A percentile compares a stretch with the other conserved stretches of the same genome.
Conservation (phyloP, 2,888 invertebrate species). For the Cheilosia variabilis region DNA sequence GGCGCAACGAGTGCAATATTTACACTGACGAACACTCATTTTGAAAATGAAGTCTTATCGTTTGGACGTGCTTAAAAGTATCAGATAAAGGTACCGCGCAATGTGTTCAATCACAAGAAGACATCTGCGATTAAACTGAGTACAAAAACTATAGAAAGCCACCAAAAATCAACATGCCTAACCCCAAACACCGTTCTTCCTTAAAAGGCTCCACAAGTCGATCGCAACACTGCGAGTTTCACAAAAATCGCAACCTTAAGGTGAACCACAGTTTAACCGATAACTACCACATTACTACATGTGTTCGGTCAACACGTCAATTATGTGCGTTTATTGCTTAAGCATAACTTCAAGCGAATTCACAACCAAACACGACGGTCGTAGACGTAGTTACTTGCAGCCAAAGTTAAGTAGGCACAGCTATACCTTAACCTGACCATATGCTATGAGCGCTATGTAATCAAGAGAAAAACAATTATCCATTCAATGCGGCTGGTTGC, state of each 20-base stretch:
- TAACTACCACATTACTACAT: conserved; percentile 49
- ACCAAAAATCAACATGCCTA: background rate
- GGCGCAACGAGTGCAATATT: no score
- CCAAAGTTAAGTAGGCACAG: conserved; percentile 11
- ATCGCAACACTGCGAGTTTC: background rate
- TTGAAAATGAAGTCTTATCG: no score
- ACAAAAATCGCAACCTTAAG: background rate
- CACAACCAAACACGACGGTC: conserved; percentile 35
- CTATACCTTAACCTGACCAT: conserved; percentile 2
- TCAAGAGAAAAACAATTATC: conserved; percentile 63
- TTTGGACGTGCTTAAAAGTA: no score
- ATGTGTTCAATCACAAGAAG: no score
- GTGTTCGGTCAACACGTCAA: conserved; percentile 48
- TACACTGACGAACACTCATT: no score
- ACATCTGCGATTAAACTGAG: no score
- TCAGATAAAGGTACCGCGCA: no score
- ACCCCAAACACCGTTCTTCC: background rate
- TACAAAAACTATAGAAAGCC: no score
- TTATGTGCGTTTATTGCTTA: conserved; percentile 56
- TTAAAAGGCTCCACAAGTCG: background rate
- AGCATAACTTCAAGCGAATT: conserved; percentile 45
- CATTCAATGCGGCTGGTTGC: conserved; percentile 62
- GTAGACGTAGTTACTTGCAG: background rate
- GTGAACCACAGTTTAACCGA: conserved; percentile 23
- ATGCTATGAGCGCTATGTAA: conserved; percentile 18